Conservation (phyloP, 2,113 vertebrate genomes). For the Gadus chalcogrammus region DNA sequence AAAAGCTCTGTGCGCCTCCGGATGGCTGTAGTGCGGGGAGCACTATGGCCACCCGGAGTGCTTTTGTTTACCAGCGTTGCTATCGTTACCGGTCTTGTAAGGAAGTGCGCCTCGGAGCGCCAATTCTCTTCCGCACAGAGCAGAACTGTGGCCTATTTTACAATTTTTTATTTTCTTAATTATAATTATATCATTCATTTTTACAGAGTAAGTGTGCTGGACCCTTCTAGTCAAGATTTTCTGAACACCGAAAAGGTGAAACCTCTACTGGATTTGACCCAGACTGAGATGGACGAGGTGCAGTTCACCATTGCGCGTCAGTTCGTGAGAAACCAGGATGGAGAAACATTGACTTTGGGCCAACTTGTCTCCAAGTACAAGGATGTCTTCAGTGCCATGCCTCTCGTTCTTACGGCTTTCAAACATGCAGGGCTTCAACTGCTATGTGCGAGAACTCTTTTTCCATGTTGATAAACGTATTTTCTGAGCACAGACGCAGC, state of each 20-base stretch:
- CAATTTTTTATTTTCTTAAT: no score
- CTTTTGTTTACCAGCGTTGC: no score
- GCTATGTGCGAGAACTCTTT: constrained; percentile 4
- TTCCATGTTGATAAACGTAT: neutral
- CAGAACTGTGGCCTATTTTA: no score
- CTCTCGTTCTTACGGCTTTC: neutral
- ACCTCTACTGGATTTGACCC: neutral
- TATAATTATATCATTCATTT: no score
- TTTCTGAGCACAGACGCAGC: constrained; percentile 1
- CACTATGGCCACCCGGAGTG: no score
- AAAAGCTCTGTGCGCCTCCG: no score
- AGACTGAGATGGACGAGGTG: neutral
- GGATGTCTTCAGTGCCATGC: neutral
- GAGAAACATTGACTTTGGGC: neutral
- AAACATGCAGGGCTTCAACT: neutral
- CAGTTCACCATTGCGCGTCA: constrained; percentile 1
- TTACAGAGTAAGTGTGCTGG: neutral
- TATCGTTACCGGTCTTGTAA: no score
- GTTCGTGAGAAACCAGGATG: neutral
- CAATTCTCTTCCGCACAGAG: no score
- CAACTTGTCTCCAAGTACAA: no score
- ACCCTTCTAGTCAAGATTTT: neutral
- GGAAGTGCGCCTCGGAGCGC: no score
- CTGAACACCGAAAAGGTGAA: neutral
- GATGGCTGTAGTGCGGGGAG: no score